These are phyloP conservation scores for Botrylloides violaceus DNA, from an alignment of 23 tunicate species.

Conservation along the genomic window DNA sequence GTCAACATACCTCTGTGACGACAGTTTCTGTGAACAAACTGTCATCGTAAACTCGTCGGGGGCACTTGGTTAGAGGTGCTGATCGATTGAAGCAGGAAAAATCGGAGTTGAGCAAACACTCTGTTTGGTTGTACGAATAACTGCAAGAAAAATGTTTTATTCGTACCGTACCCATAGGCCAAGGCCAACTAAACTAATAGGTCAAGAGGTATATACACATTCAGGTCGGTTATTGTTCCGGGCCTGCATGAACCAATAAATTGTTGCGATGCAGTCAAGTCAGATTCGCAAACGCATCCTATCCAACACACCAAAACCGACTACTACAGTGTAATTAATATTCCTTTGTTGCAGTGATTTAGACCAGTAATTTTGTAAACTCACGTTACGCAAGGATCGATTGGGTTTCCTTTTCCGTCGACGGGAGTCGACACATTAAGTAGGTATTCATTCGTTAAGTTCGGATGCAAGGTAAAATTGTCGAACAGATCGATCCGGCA, in stretches of 20 bases:
- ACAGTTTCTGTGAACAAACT: not conserved
- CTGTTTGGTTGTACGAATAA: not conserved
- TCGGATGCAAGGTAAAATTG: not conserved
- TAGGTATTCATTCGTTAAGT: not conserved
- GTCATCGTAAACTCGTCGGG: not conserved
- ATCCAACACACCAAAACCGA: too few relatives aligned
- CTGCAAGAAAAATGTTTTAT: too few relatives aligned
- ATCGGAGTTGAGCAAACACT: not conserved
- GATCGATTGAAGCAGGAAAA: not conserved
- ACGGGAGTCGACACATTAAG: not conserved
- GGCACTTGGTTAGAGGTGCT: not conserved
- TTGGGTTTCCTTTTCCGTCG: not conserved
- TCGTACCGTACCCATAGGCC: too few relatives aligned
- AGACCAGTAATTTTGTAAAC: too few relatives aligned
- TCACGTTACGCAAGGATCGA: not conserved
- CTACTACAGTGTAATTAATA: too few relatives aligned
- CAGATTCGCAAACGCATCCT: too few relatives aligned
- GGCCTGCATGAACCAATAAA: too few relatives aligned
- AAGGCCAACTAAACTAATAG: too few relatives aligned
- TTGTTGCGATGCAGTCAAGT: too few relatives aligned
- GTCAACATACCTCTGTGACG: not conserved
- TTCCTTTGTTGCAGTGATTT: too few relatives aligned
- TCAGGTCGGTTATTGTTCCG: too few relatives aligned
- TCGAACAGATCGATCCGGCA: not conserved
- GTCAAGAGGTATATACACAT: too few relatives aligned